A percentile compares a stretch with the other conserved stretches of the same genome.
phyloP scores from a whole-genome alignment of 2,888 invertebrate species.

The Tortricodes alternella region DNA sequence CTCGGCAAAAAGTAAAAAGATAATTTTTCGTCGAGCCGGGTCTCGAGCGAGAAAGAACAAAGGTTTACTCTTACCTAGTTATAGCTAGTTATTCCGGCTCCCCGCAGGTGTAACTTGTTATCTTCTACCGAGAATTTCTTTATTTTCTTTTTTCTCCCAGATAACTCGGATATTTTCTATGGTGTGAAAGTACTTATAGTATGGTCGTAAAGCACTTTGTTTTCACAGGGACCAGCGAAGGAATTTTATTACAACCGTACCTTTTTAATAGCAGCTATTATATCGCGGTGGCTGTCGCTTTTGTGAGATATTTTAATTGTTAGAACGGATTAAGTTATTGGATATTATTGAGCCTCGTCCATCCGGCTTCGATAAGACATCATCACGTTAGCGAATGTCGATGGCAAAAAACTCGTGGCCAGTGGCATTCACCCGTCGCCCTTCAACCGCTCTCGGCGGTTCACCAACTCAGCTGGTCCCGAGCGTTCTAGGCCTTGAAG shows the following conservation, averaged over 20 bases:
- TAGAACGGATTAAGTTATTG: slow-evolving; percentile 43
- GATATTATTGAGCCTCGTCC: slow-evolving; percentile 55
- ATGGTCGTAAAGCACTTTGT: slow-evolving; percentile 34
- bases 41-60: slow-evolving; percentile 72
- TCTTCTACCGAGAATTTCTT: slow-evolving; percentile 66
- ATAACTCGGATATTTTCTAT: slow-evolving; percentile 47
- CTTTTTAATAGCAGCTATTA: neutral
- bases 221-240: slow-evolving; percentile 1
- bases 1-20: slow-evolving; percentile 77
- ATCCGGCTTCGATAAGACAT: slow-evolving; percentile 69
- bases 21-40: slow-evolving; percentile 73
- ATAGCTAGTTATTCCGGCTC: slow-evolving; percentile 69
- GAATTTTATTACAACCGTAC: slow-evolving; percentile 13
- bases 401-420: slow-evolving; percentile 67
- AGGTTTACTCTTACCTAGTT: slow-evolving; percentile 73
- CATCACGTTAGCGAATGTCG: slow-evolving; percentile 65
- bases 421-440: slow-evolving; percentile 78
- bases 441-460: slow-evolving; percentile 74
- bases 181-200: slow-evolving; percentile 48
- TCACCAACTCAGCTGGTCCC: slow-evolving; percentile 70
- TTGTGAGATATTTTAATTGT: neutral
- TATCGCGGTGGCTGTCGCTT: neutral
- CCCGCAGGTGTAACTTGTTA: slow-evolving; percentile 77
- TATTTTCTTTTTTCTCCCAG: slow-evolving; percentile 55
- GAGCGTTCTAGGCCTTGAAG: slow-evolving; percentile 69